A percentile compares a stretch with the other conserved stretches of the same genome.
Evolutionary conservation across 2,797 vertebrate genomes (phyloP).

Genomic region (Botia almorhae): DNA sequence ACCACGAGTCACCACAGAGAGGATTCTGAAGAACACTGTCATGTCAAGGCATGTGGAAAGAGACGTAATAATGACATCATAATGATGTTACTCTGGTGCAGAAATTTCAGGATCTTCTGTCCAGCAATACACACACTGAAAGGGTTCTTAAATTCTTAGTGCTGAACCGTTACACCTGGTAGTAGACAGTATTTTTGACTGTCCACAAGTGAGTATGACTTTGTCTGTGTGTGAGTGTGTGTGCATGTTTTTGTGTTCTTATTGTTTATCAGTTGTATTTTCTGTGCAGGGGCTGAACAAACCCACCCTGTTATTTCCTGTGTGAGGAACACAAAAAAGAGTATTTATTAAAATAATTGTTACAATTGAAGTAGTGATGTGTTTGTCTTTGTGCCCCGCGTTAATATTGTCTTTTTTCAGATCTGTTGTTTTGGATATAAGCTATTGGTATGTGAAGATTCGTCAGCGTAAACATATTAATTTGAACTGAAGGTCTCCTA

Average conservation of each 20-base stretch:
- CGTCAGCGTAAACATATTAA: background rate
- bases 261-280: slow-evolving; percentile 69
- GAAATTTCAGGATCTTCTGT: slow-evolving; percentile 25
- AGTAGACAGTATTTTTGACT: slow-evolving; percentile 60
- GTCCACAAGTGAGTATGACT: slow-evolving; percentile 47
- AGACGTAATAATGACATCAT: slow-evolving; percentile 20
- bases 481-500: too few relatives aligned
- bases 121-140: slow-evolving; percentile 12
- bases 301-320: slow-evolving; percentile 68
- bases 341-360: slow-evolving; percentile 85
- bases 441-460: background rate
- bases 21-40: slow-evolving; percentile 15
- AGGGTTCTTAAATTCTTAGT: slow-evolving; percentile 28
- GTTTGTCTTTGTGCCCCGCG: background rate
- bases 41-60: slow-evolving; percentile 3
- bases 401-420: background rate
- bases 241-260: slow-evolving; percentile 62
- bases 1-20: background rate
- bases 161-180: slow-evolving; percentile 49
- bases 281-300: slow-evolving; percentile 68
- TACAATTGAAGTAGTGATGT: slow-evolving; percentile 71
- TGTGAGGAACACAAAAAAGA: slow-evolving; percentile 77
- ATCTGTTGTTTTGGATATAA: background rate
- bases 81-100: slow-evolving; percentile 23
- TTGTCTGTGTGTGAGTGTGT: slow-evolving; percentile 54